phyloP scores from a whole-genome alignment of 2,797 vertebrate species.

The Emys orbicularis region DNA sequence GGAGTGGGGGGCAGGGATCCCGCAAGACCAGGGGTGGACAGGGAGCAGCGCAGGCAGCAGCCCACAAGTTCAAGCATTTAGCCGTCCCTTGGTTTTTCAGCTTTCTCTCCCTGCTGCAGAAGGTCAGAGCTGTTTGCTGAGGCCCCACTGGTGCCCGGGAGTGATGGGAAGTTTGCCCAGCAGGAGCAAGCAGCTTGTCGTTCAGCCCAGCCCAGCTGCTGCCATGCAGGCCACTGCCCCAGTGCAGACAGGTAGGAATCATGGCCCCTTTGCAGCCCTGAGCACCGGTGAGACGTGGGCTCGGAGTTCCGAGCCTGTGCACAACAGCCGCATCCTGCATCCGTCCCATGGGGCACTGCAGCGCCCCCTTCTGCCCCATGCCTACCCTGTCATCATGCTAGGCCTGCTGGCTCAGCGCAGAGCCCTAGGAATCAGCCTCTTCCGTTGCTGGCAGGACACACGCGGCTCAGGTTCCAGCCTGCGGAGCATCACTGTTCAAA shows the following conservation, averaged over 20 bases:
- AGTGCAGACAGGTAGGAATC: constrained; percentile 35
- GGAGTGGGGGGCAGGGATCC: accelerated
- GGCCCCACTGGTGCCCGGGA: background rate
- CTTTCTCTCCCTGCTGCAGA: accelerated
- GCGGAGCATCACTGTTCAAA: too few relatives aligned
- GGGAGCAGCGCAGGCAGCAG: background rate
- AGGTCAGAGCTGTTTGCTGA: accelerated
- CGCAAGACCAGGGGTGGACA: background rate
- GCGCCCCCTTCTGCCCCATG: accelerated
- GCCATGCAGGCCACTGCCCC: accelerated
- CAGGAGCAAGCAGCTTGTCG: background rate
- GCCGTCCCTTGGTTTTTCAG: constrained; percentile 22
- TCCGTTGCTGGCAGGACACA: too few relatives aligned
- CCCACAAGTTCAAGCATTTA: background rate
- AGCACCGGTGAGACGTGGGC: background rate
- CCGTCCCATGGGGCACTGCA: background rate
- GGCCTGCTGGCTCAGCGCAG: accelerated
- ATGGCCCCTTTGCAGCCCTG: background rate
- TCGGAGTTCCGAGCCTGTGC: background rate
- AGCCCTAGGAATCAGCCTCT: background rate
- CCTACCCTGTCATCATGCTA: accelerated
- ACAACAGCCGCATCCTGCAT: background rate
- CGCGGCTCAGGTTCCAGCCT: too few relatives aligned
- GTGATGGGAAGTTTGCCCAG: constrained; percentile 75
- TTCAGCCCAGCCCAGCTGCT: accelerated